phyloP scores from a whole-genome alignment of 1,140 invertebrate species.

The Belonocnema kinseyi region DNA sequence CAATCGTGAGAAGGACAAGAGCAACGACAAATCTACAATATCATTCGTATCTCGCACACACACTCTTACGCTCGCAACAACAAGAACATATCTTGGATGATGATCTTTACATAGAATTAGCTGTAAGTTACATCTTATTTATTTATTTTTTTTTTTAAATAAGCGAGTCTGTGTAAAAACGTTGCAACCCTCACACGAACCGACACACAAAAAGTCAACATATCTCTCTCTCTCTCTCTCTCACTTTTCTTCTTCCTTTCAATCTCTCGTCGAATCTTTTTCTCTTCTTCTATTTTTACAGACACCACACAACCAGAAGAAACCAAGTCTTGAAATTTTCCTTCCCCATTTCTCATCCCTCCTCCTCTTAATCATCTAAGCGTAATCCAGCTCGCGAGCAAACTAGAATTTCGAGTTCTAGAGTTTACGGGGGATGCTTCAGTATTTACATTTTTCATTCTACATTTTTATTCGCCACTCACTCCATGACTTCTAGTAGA shows the following conservation, averaged over 20 bases:
- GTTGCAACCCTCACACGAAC: constrained; percentile 6
- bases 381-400: constrained; percentile 27
- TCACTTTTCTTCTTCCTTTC: background rate
- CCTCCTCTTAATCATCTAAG: background rate
- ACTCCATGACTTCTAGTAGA: background rate
- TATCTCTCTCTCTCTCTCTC: background rate
- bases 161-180: constrained; percentile 63
- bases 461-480: background rate
- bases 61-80: constrained; percentile 9
- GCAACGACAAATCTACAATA: constrained; percentile 27
- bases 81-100: constrained; percentile 35
- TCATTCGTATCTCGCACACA: constrained; percentile 17
- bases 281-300: background rate
- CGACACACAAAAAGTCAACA: constrained; percentile 7
- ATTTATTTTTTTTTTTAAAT: constrained; percentile 53
- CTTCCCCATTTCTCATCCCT: background rate
- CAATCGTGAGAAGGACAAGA: constrained; percentile 41
- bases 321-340: background rate
- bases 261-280: background rate
- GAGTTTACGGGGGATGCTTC: background rate
- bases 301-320: background rate
- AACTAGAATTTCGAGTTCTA: constrained; percentile 22
- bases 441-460: constrained; percentile 24
- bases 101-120: constrained; percentile 52
- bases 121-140: constrained; percentile 55